Evolutionary conservation across 2,888 invertebrate genomes (phyloP), one percentile per base, ranked within the genome.

Genomic region (Nymphalis polychloros): DNA sequence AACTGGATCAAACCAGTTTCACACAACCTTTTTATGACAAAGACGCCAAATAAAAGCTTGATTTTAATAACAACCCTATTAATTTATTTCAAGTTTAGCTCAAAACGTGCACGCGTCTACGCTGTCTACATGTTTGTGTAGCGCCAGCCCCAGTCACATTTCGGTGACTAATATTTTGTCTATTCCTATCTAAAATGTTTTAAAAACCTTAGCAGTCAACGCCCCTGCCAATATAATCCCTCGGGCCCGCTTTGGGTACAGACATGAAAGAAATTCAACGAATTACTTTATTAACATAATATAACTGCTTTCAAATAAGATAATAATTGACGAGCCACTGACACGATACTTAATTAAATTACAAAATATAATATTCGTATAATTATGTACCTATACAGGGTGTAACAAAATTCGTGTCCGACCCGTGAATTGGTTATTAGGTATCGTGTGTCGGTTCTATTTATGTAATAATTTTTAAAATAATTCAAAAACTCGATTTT

Each of bases 211-310:
- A 71, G 84, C 72, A 68, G 85, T 86, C 17, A 85, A 75, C 20
- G 84, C 71, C 73, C 86, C 83, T 10, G 81, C 74, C 72, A 89
- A 73, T 66, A 88, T 71, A 68, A 85, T 71, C 76, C 88, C 84
- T 46, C 83, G 79, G 10, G 86, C 85, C 66, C 87, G 85, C 86
- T 88, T 78, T 76, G 71, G 68, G 83, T 48, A 79, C 81, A 90
- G 89, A 88, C 89, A 90, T 89, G 89, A 69, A 90, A 90, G 35
- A 80, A 75, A 80, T 68, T 71, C 64, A 77, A 63, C 49, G 46
- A 20, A 72, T 70, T 68, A 72, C 72, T 72, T 74, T 72, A 65
- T 50, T 67, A 48, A 65, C 48, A 64, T 68, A 68, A 61, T 61
- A 60, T n/a, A 46, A 60, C 57, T 64, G 68, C 53, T 20, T 61